Conservation (phyloP, 2,888 invertebrate species). For the Latrodectus hesperus region DNA sequence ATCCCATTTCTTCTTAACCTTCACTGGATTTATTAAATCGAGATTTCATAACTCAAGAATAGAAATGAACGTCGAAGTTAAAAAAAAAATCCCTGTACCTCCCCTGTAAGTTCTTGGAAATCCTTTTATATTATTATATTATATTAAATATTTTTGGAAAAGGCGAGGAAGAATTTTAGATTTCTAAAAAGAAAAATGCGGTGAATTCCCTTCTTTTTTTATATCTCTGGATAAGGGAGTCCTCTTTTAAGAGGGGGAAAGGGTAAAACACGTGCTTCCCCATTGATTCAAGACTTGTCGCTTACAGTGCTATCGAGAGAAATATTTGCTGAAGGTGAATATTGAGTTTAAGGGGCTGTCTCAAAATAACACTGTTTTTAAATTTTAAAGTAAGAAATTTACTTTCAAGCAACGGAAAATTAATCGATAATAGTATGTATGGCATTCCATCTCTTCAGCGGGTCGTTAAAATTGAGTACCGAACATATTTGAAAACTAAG, state of each 20-base stretch:
- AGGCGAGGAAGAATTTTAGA: slow-evolving; percentile 34
- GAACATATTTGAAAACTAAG: too few relatives aligned
- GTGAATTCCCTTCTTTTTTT: slow-evolving; percentile 2
- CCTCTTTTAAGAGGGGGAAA: slow-evolving; percentile 4
- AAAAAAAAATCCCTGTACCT: neutral
- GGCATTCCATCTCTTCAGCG: too few relatives aligned
- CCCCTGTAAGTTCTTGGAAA: neutral
- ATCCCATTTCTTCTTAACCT: neutral
- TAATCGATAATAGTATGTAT: too few relatives aligned
- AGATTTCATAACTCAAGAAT: neutral
- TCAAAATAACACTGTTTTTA: neutral
- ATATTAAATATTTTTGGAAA: slow-evolving; percentile 56
- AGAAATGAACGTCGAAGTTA: neutral
- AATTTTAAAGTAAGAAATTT: too few relatives aligned
- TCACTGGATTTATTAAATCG: neutral
- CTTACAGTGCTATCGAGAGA: slow-evolving; percentile 24
- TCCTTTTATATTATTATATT: slow-evolving; percentile 44
- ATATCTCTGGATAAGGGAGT: neutral
- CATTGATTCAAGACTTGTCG: slow-evolving; percentile 40
- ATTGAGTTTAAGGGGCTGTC: neutral
- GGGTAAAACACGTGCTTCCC: slow-evolving; percentile 41
- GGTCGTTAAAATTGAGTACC: too few relatives aligned
- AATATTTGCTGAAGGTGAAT: slow-evolving; percentile 8
- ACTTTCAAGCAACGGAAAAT: too few relatives aligned
- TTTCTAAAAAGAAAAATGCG: neutral